Base-by-base conservation (phyloP, 2,797 vertebrate genomes). In the Psittacula echo region DNA sequence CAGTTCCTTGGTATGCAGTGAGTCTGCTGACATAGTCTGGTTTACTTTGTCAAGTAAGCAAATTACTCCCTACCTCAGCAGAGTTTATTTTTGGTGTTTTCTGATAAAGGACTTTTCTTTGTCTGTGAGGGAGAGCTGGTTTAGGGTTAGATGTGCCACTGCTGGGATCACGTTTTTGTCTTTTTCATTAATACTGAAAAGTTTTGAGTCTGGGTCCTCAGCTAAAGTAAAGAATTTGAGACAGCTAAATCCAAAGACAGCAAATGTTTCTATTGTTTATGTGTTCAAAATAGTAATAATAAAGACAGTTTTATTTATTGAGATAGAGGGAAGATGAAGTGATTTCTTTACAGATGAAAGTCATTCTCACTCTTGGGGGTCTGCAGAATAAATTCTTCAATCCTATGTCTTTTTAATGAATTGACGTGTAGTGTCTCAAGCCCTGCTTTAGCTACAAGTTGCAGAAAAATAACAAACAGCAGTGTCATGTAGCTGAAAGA, bases 71-170 rank as follows among this genome's bases (percentile, higher is more conserved):
- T 85, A 24, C 32, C 24, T 85, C 7, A 11, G 44, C 32, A 64
- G 68, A 74, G 37, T 71, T 94, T 85, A 24, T 67, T 87, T 89
- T 71, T 91, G 8, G 10, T 76, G 10, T 83, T 92, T 92, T 85
- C 67, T 87, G 42, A 89, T 60, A 37, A 60, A 78, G 44, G 82
- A 17, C 23, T 50, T 70, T 13, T 9, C 11, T 81, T 73, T 83
- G n/a, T 80, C 54, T 3, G 2, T 78, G 37, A 65, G n/a, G 45
- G 13, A 72, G 44, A 83, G 24, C 27, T 60, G 37, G 8, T 84
- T 92, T 93, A 64, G 56, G 13, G 44, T 91, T 64, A 67, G 39
- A 48, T 0, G 1, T 37, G 41, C 34, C 0, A 1, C 54, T 62
- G 30, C 51, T 84, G 48, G 61, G 10, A 51, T 74, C 0, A 3